Evolutionary conservation across 1,140 invertebrate genomes (phyloP).

Genomic region (Bombus affinis): DNA sequence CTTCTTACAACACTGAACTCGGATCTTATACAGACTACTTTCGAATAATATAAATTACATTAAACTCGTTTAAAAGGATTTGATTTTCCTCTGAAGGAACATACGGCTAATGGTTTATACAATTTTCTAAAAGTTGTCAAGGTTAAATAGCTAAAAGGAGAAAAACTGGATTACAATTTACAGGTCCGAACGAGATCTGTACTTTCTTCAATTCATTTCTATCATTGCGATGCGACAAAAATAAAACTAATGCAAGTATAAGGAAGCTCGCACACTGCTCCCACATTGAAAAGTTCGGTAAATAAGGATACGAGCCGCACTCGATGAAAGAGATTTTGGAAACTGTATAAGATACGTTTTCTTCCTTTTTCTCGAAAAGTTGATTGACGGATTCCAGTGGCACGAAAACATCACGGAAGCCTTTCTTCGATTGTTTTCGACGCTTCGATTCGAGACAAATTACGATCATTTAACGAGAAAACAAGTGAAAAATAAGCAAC

Average conservation of each 20-base stretch:
- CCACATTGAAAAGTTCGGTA: slow-evolving; percentile 15
- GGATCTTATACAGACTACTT: too few relatives aligned
- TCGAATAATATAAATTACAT: too few relatives aligned
- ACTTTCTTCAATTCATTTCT: background rate
- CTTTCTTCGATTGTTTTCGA: background rate
- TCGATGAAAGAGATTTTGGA: background rate
- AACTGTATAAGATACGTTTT: background rate
- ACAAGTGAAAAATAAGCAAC: background rate
- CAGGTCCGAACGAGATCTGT: background rate
- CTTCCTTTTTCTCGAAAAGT: background rate
- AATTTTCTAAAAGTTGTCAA: too few relatives aligned
- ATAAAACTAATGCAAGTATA: background rate
- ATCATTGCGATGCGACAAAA: background rate
- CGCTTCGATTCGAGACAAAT: background rate
- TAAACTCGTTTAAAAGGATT: too few relatives aligned
- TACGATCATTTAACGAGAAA: background rate
- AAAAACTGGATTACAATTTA: background rate
- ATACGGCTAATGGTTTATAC: too few relatives aligned
- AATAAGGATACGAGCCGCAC: background rate
- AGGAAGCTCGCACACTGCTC: background rate
- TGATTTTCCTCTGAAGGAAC: too few relatives aligned
- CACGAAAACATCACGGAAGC: background rate
- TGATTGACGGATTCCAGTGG: background rate
- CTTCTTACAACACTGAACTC: too few relatives aligned
- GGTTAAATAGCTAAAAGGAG: too few relatives aligned